phyloP scores from a whole-genome alignment of 37 sponge, comb jelly and placozoan genomes.

The Ephydatia muelleri region DNA sequence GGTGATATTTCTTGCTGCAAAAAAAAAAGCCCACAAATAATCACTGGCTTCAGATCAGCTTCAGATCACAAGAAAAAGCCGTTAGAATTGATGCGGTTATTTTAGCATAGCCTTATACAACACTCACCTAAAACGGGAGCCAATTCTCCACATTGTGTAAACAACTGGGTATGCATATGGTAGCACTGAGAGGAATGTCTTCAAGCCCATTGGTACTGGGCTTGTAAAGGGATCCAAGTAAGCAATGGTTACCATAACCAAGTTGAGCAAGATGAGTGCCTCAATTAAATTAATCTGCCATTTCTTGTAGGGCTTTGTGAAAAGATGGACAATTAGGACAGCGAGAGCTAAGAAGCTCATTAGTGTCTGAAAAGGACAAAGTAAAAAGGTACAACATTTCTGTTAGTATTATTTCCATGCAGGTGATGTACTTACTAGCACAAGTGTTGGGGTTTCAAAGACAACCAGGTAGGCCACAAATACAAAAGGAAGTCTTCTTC shows the following conservation, averaged over 20 bases:
- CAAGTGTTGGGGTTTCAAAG: slow-evolving; percentile 52
- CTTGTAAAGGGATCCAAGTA: slow-evolving; percentile 55
- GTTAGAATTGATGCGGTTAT: too few relatives aligned
- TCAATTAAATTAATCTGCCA: slow-evolving; percentile 67
- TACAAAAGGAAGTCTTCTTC: slow-evolving; percentile 64
- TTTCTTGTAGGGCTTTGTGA: slow-evolving; percentile 76
- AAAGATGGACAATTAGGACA: slow-evolving; percentile 56
- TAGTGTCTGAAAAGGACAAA: slow-evolving; percentile 30
- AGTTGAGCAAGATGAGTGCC: slow-evolving; percentile 58
- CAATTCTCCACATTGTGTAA: neutral
- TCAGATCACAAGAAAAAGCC: too few relatives aligned
- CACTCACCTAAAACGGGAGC: neutral
- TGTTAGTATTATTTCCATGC: too few relatives aligned
- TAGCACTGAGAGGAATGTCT: slow-evolving; percentile 50
- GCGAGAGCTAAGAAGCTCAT: slow-evolving; percentile 61
- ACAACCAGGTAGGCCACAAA: slow-evolving; percentile 52
- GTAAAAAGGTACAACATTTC: too few relatives aligned
- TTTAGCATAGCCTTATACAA: neutral
- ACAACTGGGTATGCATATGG: slow-evolving; percentile 54
- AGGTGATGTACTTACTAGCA: slow-evolving; percentile 50
- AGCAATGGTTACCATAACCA: slow-evolving; percentile 66
- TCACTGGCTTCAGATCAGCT: too few relatives aligned
- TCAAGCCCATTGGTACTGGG: slow-evolving; percentile 42
- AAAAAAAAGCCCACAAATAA: too few relatives aligned
- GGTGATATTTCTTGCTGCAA: neutral